Base-by-base conservation (phyloP, 2,797 vertebrate genomes). In the Oreochromis grahami region DNA sequence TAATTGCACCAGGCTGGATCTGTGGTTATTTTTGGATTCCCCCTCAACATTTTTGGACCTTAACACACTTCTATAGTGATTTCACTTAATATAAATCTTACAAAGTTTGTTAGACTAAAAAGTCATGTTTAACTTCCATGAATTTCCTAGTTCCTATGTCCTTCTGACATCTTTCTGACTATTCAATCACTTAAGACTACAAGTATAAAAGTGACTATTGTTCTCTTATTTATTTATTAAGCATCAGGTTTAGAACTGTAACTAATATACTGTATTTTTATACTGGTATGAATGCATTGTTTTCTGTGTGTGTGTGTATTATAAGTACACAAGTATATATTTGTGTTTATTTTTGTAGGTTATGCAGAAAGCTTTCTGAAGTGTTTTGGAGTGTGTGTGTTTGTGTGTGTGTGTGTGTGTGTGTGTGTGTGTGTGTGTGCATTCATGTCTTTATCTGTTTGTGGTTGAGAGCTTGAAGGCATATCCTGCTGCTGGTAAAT, bases 401-500 rank as follows among this genome's bases (percentile, higher is more conserved):
- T n/a, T 84, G 53, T 65, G 9, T 52, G 34, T 0, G n/a, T n/a
- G 56, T 34, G 29, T 79, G 72, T 53, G 8, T 0, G n/a, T n/a
- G 56, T 34, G 32, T 79, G 65, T 53, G 8, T 32, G 51, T 72
- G 10, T 77, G 70, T 77, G 53, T 43, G 51, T 29, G 45, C 55
- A 79, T 89, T 84, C 74, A 79, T 85, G 86, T 93, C 76, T 92
- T 86, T 91, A 89, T 91, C 87, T 86, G 88, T 91, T 93, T 91
- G 84, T 81, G 84, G 58, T 76, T 94, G 88, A 92, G 89, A 90
- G 89, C 93, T 88, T 78, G 85, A 89, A 91, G 92, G 79, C 90
- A 87, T 85, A 92, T 87, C 89, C 85, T 86, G 91, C 91, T 94
- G 93, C 90, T 91, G 93, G 77, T 90, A 92, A 94, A 95, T 96